phyloP scores from a whole-genome alignment of 2,113 vertebrate species.

The Engystomops pustulosus region DNA sequence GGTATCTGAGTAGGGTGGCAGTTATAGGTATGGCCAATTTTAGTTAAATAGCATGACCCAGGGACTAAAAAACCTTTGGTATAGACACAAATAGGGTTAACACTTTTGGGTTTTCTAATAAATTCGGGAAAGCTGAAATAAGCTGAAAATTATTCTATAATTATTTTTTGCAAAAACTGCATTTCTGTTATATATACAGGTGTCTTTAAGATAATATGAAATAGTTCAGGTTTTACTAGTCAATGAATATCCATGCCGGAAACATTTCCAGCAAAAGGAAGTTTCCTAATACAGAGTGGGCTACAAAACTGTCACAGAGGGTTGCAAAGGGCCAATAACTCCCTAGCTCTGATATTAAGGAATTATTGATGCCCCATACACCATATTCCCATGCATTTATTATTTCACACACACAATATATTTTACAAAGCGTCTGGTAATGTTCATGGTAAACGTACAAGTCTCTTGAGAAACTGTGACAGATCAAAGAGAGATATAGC shows the following conservation, averaged over 20 bases:
- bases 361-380: conserved; percentile 31
- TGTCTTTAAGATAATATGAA: neutral
- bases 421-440: conserved; percentile 38
- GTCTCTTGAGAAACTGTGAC: conserved; percentile 8
- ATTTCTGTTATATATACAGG: neutral
- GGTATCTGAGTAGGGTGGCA: too few relatives aligned
- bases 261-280: neutral
- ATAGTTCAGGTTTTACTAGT: too few relatives aligned
- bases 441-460: conserved; percentile 38
- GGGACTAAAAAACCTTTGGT: too few relatives aligned
- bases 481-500: conserved; percentile 29
- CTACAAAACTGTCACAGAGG: conserved; percentile 9
- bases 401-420: conserved; percentile 38
- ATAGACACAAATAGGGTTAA: too few relatives aligned
- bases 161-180: too few relatives aligned
- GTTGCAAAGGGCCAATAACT: conserved; percentile 20
- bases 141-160: too few relatives aligned
- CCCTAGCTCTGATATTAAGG: neutral
- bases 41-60: too few relatives aligned
- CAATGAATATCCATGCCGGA: neutral
- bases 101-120: too few relatives aligned
- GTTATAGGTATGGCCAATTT: too few relatives aligned
- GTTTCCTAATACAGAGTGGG: neutral
- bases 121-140: too few relatives aligned
- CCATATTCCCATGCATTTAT: conserved; percentile 30